Conservation (phyloP, 2,797 vertebrate species). For the Tolypeutes matacus region DNA sequence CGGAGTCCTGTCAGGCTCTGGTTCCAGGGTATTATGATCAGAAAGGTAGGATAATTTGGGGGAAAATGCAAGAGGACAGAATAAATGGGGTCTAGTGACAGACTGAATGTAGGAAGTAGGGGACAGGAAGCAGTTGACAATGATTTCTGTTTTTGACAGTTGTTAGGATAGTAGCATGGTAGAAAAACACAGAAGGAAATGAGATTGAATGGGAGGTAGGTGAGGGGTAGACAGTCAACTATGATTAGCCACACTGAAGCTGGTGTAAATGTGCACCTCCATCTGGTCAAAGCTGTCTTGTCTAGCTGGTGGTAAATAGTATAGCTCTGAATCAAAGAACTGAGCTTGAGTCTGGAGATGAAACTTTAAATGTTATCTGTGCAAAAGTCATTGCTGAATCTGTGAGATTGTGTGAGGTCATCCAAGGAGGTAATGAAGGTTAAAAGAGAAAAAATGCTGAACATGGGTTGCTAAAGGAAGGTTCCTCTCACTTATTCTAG, state of each 20-base stretch:
- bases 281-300: not conserved
- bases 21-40: not conserved
- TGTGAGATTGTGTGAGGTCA: not conserved
- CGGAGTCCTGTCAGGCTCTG: not conserved
- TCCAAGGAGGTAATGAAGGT: not conserved
- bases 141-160: not conserved
- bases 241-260: not conserved
- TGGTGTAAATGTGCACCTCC: not conserved
- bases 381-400: not conserved
- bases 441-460: not conserved
- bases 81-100: not conserved
- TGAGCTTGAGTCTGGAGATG: not conserved
- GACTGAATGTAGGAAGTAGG: not conserved
- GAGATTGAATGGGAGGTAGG: not conserved
- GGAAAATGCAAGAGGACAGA: not conserved
- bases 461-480: fast-evolving
- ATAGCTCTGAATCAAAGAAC: not conserved
- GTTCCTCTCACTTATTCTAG: fast-evolving
- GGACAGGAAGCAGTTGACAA: not conserved
- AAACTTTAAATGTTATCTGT: not conserved
- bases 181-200: not conserved
- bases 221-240: not conserved
- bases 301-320: not conserved
- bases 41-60: not conserved
- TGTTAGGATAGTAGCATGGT: not conserved